Base-by-base conservation (phyloP, 1,140 invertebrate species). In the Hirudo medicinalis region DNA sequence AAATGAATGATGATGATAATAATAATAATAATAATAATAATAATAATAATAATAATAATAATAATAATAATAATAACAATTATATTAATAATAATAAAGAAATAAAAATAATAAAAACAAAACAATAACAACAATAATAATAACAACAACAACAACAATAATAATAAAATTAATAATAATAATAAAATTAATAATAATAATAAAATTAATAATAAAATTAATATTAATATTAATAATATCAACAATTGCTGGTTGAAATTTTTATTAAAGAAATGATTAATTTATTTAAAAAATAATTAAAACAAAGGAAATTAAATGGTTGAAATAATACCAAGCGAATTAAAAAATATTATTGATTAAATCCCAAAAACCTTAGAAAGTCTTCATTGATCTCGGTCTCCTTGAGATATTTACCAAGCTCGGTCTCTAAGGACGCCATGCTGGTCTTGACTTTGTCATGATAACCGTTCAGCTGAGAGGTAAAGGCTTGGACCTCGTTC, bases 71-170 rank as follows among this genome's bases (percentile, higher is more conserved):
- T 4, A 60, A 6, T 60, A 60, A 60, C 15, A 60, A 60, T 60
- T 6, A 60, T 60, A 60, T 6, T 60, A 60, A 60, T 60, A 60
- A 60, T 60, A 60, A 60, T 60, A n/a, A n/a, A n/a, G n/a, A n/a
- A n/a, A n/a, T n/a, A n/a, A n/a, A n/a, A n/a, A n/a, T n/a, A n/a
- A n/a, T n/a, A n/a, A n/a, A n/a, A n/a, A n/a, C n/a, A n/a, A n/a
- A n/a, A n/a, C n/a, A n/a, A n/a, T n/a, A n/a, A n/a, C n/a, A n/a
- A n/a, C n/a, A n/a, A n/a, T n/a, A n/a, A n/a, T n/a, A n/a, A n/a
- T n/a, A n/a, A n/a, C n/a, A n/a, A n/a, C n/a, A n/a, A n/a, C n/a
- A n/a, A n/a, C n/a, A n/a, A n/a, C n/a, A n/a, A n/a, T n/a, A n/a
- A n/a, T n/a, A n/a, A n/a, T n/a, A n/a, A n/a, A n/a, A n/a, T n/a